Conservation (phyloP, 37 sponge, comb jelly and placozoan genomes). For the Ephydatia muelleri region DNA sequence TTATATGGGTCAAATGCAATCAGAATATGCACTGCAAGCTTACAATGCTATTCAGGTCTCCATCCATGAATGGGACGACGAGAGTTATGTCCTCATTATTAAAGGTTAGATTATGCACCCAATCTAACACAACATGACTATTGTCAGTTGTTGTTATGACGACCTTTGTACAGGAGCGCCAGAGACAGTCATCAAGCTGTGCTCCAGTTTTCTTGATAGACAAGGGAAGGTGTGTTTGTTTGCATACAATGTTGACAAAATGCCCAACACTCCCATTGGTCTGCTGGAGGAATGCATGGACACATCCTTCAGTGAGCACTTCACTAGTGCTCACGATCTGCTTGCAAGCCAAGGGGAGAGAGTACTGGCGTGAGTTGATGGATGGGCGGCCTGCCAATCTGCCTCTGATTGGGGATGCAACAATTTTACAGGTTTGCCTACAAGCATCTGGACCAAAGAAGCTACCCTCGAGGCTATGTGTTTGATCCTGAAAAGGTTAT, state of each 20-base stretch:
- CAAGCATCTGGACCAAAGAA: conserved; percentile 35
- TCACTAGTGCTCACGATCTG: conserved; percentile 67
- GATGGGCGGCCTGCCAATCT: background rate
- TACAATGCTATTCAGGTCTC: conserved; percentile 63
- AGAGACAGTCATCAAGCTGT: conserved; percentile 85
- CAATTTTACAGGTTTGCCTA: conserved; percentile 75
- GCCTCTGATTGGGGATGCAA: background rate
- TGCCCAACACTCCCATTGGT: background rate
- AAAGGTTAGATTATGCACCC: conserved; percentile 61
- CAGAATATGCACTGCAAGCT: background rate
- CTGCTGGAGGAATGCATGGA: conserved; percentile 30
- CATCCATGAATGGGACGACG: conserved; percentile 78
- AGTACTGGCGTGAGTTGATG: conserved; percentile 82
- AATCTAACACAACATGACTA: background rate
- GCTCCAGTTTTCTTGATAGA: conserved; percentile 53
- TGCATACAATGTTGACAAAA: no score
- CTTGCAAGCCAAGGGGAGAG: conserved; percentile 96
- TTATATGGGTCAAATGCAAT: no score
- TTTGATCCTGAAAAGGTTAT: conserved; percentile 80
- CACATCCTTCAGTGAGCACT: conserved; percentile 48
- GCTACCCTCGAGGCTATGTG: conserved; percentile 77
- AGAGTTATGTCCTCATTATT: conserved; percentile 82
- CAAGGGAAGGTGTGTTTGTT: conserved; percentile 51
- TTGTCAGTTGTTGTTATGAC: background rate
- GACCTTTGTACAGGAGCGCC: conserved; percentile 66